phyloP scores from a whole-genome alignment of 2,888 invertebrate species.

The Acrobasis repandana region DNA sequence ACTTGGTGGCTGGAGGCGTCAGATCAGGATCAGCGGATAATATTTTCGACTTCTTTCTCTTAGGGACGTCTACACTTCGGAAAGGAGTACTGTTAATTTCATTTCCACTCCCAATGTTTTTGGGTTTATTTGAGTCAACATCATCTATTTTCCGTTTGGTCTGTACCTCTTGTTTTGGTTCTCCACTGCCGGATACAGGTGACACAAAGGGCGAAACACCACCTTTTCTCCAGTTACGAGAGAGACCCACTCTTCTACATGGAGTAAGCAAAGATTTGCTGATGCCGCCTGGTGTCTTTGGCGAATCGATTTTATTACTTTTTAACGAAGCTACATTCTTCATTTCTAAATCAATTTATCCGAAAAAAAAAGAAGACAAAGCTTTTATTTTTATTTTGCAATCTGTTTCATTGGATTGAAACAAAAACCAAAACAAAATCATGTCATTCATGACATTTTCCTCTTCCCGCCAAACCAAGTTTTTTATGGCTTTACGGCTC shows the following conservation, averaged over 20 bases:
- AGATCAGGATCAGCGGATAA: conserved; percentile 31
- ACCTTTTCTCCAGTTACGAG: conserved; percentile 68
- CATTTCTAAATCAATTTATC: conserved; percentile 37
- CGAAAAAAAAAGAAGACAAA: no score
- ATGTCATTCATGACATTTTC: conserved; percentile 15
- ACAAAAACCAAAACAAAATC: neutral
- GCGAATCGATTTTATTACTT: conserved; percentile 53
- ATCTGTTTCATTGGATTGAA: neutral
- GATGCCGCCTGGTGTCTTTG: conserved; percentile 77
- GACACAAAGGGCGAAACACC: conserved; percentile 68
- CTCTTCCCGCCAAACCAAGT: conserved; percentile 17
- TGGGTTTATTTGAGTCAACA: conserved; percentile 32
- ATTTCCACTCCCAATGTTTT: conserved; percentile 6
- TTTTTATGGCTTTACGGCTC: no score
- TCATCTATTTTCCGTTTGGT: conserved; percentile 51
- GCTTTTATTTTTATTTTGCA: no score
- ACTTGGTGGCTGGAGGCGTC: conserved; percentile 28
- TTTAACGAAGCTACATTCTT: conserved; percentile 55
- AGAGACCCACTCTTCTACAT: conserved; percentile 78
- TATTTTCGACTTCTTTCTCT: conserved; percentile 59
- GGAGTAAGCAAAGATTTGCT: conserved; percentile 79
- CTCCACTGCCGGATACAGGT: conserved; percentile 48
- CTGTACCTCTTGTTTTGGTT: conserved; percentile 38
- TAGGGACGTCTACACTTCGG: conserved; percentile 47
- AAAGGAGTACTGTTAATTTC: conserved; percentile 48